Evolutionary conservation across 2,888 invertebrate genomes (phyloP).

Genomic region (Taenaris catops): DNA sequence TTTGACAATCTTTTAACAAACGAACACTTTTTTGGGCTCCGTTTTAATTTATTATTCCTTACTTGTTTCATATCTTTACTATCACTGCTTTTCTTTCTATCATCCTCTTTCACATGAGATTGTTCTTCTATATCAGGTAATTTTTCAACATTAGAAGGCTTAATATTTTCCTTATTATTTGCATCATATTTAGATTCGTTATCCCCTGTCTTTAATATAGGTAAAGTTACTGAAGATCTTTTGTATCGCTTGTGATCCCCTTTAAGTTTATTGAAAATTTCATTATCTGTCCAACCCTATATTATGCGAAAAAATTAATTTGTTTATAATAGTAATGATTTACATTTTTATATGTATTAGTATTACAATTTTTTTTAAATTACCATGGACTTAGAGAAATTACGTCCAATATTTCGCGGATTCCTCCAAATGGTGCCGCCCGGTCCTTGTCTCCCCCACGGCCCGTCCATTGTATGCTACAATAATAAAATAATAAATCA

Average conservation of each 20-base stretch:
- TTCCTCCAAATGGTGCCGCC: conserved; percentile 88
- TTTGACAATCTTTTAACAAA: conserved; percentile 54
- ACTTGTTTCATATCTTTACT: conserved; percentile 20
- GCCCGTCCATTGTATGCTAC: conserved; percentile 64
- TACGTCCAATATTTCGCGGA: conserved; percentile 84
- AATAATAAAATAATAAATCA: conserved; percentile 14
- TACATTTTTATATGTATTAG: no score
- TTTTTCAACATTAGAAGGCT: conserved; percentile 41
- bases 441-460: conserved; percentile 85
- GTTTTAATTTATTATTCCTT: conserved; percentile 28
- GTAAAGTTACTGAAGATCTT: conserved; percentile 71
- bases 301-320: no score
- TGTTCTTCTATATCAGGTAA: conserved; percentile 51
- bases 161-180: conserved; percentile 43
- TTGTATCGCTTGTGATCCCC: conserved; percentile 43
- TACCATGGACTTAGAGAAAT: conserved; percentile 90
- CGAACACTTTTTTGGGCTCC: conserved; percentile 47
- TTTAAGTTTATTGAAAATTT: conserved; percentile 55
- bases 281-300: conserved; percentile 73
- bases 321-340: no score
- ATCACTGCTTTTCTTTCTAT: conserved; percentile 23
- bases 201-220: conserved; percentile 71
- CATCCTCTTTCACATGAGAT: conserved; percentile 26
- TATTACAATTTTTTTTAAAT: not conserved
- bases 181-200: conserved; percentile 45